Evolutionary conservation across 2,113 vertebrate species (phyloP).

Genomic region (Myotis yumanensis): DNA sequence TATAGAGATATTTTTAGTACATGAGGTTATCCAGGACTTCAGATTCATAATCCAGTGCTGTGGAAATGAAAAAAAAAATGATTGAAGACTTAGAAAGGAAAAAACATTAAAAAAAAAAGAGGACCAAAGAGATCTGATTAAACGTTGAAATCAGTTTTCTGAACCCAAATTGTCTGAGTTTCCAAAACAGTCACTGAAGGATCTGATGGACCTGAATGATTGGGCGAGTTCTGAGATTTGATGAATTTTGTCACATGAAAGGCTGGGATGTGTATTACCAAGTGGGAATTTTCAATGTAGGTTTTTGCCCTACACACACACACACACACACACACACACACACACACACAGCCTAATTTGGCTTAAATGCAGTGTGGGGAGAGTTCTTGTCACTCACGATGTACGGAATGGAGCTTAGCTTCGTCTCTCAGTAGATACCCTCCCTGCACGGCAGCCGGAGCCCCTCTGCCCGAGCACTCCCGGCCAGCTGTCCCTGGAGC

Average conservation of each 20-base stretch:
- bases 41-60: slow-evolving; percentile 82
- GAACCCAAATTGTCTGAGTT: slow-evolving; percentile 56
- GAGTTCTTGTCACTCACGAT: neutral
- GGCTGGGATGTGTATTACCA: neutral
- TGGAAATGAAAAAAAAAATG: slow-evolving; percentile 76
- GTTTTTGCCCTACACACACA: neutral
- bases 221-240: slow-evolving; percentile 32
- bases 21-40: slow-evolving; percentile 73
- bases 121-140: slow-evolving; percentile 74
- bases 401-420: neutral
- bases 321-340: neutral
- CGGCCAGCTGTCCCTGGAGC: neutral
- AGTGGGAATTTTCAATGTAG: neutral
- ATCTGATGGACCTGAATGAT: slow-evolving; percentile 53
- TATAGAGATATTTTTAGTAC: slow-evolving; percentile 75
- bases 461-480: neutral
- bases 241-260: slow-evolving; percentile 13
- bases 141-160: slow-evolving; percentile 77
- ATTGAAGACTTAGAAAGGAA: slow-evolving; percentile 73
- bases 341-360: neutral
- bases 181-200: slow-evolving; percentile 28
- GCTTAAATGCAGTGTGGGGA: neutral
- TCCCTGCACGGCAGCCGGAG: neutral
- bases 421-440: neutral
- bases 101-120: slow-evolving; percentile 33